Evolutionary conservation across 2,797 vertebrate genomes (phyloP), one percentile per base, ranked within the genome.

Genomic region (Fundulus diaphanus): DNA sequence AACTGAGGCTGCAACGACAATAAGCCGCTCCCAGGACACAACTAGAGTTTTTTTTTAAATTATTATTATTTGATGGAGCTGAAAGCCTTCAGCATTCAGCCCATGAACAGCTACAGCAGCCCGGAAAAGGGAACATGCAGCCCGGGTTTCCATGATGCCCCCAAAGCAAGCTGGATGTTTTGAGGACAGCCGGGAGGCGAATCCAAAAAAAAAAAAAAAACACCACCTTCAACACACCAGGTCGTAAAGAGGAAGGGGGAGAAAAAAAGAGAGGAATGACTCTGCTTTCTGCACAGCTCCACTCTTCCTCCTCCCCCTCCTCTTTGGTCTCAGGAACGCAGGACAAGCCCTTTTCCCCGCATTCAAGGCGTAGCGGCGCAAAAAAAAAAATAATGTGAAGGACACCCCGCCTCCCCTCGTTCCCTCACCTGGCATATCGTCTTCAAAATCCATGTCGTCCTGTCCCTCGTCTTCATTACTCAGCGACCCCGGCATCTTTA

Each of bases 401-500:
- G 94, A 93, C 92, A 92, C 90, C 90, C 90, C 91, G 84, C 93
- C 91, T 86, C 88, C 76, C 72, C 57, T 74, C 86, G 83, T 89
- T 74, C 85, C 87, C 95, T 96, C 96, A 98, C 97, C 97, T 96
- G 97, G 96, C 92, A 97, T 94, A 85, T 98, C 97, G 94, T 96
- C 95, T 93, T 95, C 96, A 94, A 96, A 96, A 94, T 97, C 97
- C 94, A 97, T 96, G 93, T 97, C 96, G 94, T 97, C 97, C 89
- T 95, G 96, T 93, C 93, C 96, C 94, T 97, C 96, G 93, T 97
- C 96, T 94, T 96, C 97, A 94, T 96, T 95, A 94, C 96, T 96
- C 93, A 96, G 94, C 89, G 97, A 97, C 91, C 97, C 97, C 95
- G 96, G 96, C 97, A 98, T 98, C 93, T 95, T 96, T 94, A 95